These are phyloP conservation scores for Pardalotus punctatus DNA, from an alignment of 2,113 vertebrate genomes.

Conservation along the genomic window DNA sequence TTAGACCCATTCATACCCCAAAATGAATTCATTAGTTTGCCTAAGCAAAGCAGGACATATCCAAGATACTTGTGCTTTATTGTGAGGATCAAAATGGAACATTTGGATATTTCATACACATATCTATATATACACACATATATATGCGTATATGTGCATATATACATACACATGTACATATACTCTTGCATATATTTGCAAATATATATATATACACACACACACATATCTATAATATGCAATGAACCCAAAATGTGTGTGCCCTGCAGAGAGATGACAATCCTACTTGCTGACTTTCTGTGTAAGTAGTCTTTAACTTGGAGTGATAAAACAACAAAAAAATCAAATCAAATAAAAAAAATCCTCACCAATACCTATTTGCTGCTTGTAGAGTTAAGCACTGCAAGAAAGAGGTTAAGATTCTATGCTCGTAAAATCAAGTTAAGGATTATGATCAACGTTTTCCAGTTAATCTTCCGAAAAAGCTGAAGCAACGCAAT, in stretches of 20 bases:
- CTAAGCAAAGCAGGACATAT: neutral
- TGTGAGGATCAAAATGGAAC: neutral
- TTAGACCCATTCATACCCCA: neutral
- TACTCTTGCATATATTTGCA: neutral
- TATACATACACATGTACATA: rapidly evolving
- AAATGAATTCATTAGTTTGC: neutral
- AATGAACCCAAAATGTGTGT: neutral
- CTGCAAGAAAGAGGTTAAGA: neutral
- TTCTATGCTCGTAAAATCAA: neutral
- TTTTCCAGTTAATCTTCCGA: neutral
- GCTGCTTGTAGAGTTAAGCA: neutral
- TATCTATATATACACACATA: neutral
- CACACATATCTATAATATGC: neutral
- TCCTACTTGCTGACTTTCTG: neutral
- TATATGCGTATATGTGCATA: neutral
- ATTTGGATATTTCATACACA: neutral
- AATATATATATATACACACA: neutral
- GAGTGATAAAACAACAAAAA: neutral
- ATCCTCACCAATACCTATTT: rapidly evolving
- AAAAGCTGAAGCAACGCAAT: neutral
- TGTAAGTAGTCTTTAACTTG: neutral
- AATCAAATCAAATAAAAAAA: neutral
- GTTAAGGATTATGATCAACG: neutral
- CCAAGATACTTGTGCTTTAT: neutral
- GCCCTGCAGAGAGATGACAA: neutral